A percentile compares a stretch with the other conserved stretches of the same genome.
Evolutionary conservation across 2,113 vertebrate genomes (phyloP).

Genomic region (Pogonocichla stellata): DNA sequence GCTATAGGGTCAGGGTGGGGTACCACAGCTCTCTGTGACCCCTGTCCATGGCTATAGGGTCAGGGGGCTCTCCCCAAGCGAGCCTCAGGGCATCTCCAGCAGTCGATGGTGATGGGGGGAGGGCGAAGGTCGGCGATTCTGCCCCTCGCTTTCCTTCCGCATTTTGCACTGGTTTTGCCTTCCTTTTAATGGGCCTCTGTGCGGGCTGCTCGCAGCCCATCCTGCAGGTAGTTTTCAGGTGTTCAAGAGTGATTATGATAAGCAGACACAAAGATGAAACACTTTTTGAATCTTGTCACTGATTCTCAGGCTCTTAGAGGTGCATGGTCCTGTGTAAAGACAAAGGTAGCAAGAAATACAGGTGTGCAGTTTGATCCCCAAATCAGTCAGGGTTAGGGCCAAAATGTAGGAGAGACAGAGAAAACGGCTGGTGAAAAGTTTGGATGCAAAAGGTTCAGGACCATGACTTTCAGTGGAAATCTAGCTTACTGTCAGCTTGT

Average conservation of each 20-base stretch:
- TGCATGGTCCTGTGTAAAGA: neutral
- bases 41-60: neutral
- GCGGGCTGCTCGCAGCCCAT: too few species aligned
- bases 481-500: neutral
- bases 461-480: neutral
- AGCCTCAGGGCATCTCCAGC: neutral
- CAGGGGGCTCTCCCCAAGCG: neutral
- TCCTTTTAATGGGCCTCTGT: too few species aligned
- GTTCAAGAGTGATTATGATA: neutral
- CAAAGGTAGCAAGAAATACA: neutral
- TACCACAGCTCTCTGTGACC: neutral
- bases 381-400: neutral
- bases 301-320: too few species aligned
- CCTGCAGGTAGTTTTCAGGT: rapidly evolving
- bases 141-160: neutral
- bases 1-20: too few species aligned
- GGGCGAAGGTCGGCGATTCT: neutral
- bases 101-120: neutral
- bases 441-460: neutral
- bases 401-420: neutral
- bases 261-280: rapidly evolving
- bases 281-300: neutral
- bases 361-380: neutral
- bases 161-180: too few species aligned
- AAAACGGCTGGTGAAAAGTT: neutral